Evolutionary conservation across 37 sponge, comb jelly and placozoan species (phyloP), one percentile per base, ranked within the genome.

Genomic region (Halichondria panicea): DNA sequence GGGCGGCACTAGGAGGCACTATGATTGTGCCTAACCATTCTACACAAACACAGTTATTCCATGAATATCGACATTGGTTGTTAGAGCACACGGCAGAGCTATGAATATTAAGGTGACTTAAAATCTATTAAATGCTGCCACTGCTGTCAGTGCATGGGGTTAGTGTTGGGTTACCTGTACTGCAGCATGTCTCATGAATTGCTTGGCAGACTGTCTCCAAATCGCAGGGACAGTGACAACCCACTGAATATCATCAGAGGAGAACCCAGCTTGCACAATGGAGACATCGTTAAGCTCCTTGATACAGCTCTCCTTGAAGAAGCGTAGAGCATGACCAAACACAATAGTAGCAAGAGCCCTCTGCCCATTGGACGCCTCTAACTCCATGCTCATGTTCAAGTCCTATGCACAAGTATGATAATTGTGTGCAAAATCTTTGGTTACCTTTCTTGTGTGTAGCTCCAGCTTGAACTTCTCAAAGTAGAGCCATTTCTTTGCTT

Each of bases 391-490:
- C 21, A 72, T 58, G 66, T 81, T 71, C 36, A 91, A n/a, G 35
- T 85, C 63, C 91, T 91, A 40, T 12, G 35, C 28, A 15, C 40
- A 22, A 59, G 8, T 12, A 25, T 12, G 61, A 7, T 24, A n/a
- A 58, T 7, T 58, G 27, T 58, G n/a, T 27, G 35, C 8, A 36
- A 64, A 22, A 9, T 30, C 6, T 58, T 58, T 58, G n/a, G 13
- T 7, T 68, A 91, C 91, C 87, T 91, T 78, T 39, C 84, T 75
- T 24, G 76, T 76, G 27, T 91, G 91, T 3, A 91, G 62, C 46
- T 76, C 91, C 87, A 91, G 77, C 59, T 91, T 91, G 58, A 91
- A 91, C 54, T 81, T 81, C 55, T 91, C 91, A 69, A 91, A 91
- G 62, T 85, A 91, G 39, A 81, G 70, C 62, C 75, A 81, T 36